Conservation (phyloP, 2,888 invertebrate genomes). For the Anaspis maculata region DNA sequence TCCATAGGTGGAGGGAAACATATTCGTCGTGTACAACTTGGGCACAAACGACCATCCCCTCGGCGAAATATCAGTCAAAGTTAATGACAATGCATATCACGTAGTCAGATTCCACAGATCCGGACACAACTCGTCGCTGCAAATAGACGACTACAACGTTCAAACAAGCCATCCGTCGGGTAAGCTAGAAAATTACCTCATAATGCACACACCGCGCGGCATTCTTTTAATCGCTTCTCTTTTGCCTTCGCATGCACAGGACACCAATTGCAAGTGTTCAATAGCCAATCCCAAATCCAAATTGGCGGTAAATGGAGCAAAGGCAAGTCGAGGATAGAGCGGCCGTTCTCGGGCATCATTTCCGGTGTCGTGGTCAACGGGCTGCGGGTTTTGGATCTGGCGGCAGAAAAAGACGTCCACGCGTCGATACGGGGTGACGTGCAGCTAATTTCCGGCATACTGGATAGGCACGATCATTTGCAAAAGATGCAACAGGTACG, state of each 20-base stretch:
- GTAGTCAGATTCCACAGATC: slow-evolving; percentile 82
- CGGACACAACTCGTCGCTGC: slow-evolving; percentile 84
- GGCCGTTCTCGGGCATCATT: slow-evolving; percentile 80
- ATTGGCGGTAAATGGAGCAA: slow-evolving; percentile 77
- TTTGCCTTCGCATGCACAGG: slow-evolving; percentile 44
- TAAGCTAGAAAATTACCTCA: slow-evolving; percentile 37
- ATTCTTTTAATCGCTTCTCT: background rate
- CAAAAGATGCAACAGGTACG: slow-evolving; percentile 83
- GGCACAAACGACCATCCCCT: slow-evolving; percentile 86
- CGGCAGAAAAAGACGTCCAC: slow-evolving; percentile 73
- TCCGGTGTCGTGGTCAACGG: slow-evolving; percentile 87
- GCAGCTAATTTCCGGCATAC: slow-evolving; percentile 63
- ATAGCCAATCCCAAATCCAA: slow-evolving; percentile 82
- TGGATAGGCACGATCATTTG: slow-evolving; percentile 65
- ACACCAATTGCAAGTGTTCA: slow-evolving; percentile 62
- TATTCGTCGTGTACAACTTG: slow-evolving; percentile 90
- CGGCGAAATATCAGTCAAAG: slow-evolving; percentile 81
- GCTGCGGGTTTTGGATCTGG: slow-evolving; percentile 73
- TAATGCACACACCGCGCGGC: too few relatives aligned
- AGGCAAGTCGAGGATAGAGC: slow-evolving; percentile 59
- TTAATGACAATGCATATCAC: slow-evolving; percentile 92
- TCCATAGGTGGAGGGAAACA: slow-evolving; percentile 76
- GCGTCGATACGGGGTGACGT: slow-evolving; percentile 77
- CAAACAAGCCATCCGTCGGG: slow-evolving; percentile 80
- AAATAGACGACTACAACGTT: slow-evolving; percentile 84